phyloP scores from a whole-genome alignment of 2,888 invertebrate genomes.

The Glomeris marginata region DNA sequence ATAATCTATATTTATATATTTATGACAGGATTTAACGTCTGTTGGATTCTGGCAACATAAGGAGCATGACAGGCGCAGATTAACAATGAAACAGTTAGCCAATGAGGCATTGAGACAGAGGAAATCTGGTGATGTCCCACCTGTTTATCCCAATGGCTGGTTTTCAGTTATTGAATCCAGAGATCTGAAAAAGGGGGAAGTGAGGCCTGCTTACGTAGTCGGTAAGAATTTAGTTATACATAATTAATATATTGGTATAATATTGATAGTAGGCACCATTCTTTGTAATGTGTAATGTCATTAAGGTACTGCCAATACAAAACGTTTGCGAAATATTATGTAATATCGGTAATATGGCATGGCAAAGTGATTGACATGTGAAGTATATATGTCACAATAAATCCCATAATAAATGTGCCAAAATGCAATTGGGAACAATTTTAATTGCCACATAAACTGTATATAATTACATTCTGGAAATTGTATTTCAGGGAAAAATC shows the following conservation, averaged over 20 bases:
- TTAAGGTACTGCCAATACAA: too few relatives aligned
- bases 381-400: too few relatives aligned
- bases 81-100: slow-evolving; percentile 3
- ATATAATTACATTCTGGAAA: too few relatives aligned
- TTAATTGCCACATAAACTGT: too few relatives aligned
- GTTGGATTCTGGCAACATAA: slow-evolving; percentile 7
- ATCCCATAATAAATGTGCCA: too few relatives aligned
- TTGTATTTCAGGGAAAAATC: slow-evolving; percentile 47
- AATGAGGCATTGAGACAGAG: slow-evolving; percentile 2
- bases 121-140: slow-evolving; percentile 2
- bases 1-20: not conserved
- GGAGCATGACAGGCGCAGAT: not conserved
- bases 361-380: too few relatives aligned
- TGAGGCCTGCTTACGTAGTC: not conserved
- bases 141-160: slow-evolving; percentile 10
- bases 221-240: slow-evolving; percentile 3
- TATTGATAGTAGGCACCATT: too few relatives aligned
- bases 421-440: too few relatives aligned
- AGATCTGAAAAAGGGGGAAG: not conserved
- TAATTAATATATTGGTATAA: too few relatives aligned
- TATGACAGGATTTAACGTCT: slow-evolving; percentile 2
- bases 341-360: too few relatives aligned
- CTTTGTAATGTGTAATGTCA: too few relatives aligned
- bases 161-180: slow-evolving; percentile 1
- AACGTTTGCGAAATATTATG: too few relatives aligned